A percentile compares a stretch with the other conserved stretches of the same genome.
Evolutionary conservation across 2,888 invertebrate genomes (phyloP).

Genomic region (Marronus borbonicus): DNA sequence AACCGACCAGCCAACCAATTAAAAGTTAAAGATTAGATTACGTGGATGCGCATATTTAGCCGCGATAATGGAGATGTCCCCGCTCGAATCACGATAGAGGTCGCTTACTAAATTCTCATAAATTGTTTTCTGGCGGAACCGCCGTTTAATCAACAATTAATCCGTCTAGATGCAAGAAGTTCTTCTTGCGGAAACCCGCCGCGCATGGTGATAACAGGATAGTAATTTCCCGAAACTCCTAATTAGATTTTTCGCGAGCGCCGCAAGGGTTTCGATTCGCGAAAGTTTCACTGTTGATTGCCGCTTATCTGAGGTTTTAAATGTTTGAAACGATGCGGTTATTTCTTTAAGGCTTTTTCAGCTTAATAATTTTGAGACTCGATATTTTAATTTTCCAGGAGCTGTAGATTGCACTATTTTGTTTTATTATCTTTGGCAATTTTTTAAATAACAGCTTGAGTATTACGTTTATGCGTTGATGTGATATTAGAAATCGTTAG

Average conservation of each 20-base stretch:
- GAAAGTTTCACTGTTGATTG: too few species aligned
- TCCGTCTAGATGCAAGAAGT: neutral
- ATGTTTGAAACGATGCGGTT: too few species aligned
- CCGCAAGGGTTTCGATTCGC: too few species aligned
- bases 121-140: neutral
- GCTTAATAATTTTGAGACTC: too few species aligned
- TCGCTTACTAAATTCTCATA: neutral
- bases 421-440: too few species aligned
- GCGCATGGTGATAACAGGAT: neutral
- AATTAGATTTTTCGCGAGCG: neutral
- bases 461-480: too few species aligned
- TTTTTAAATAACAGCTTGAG: too few species aligned
- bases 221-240: neutral
- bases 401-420: too few species aligned
- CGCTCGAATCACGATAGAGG: neutral
- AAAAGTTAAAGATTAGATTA: slow-evolving; percentile 47
- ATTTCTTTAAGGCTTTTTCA: too few species aligned
- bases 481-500: too few species aligned
- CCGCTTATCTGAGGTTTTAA: too few species aligned
- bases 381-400: too few species aligned
- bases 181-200: neutral
- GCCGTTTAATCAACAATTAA: slow-evolving; percentile 18
- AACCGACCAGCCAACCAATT: slow-evolving; percentile 23
- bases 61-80: slow-evolving; percentile 20
- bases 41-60: slow-evolving; percentile 28